These are phyloP conservation scores for Penaeus vannamei DNA, from an alignment of 1,140 invertebrate species.

Conservation along the genomic window DNA sequence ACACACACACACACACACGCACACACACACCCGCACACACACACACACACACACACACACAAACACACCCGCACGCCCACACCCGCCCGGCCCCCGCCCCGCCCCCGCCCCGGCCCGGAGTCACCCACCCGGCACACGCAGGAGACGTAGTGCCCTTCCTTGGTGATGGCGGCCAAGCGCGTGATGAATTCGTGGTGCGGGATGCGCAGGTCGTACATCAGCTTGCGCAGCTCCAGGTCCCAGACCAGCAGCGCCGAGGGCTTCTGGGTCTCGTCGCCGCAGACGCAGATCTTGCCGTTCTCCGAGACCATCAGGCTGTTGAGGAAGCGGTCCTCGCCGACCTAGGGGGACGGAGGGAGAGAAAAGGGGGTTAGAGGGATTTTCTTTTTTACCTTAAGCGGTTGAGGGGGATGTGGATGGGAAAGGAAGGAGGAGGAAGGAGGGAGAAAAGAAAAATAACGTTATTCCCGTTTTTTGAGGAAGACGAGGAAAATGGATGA, in stretches of 20 bases:
- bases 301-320: constrained; percentile 89
- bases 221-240: constrained; percentile 86
- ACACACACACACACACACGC: too few relatives aligned
- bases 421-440: too few relatives aligned
- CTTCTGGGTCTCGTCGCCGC: constrained; percentile 92
- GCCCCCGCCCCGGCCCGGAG: background rate
- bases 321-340: constrained; percentile 88
- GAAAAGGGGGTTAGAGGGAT: too few relatives aligned
- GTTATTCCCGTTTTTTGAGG: too few relatives aligned
- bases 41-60: too few relatives aligned
- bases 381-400: too few relatives aligned
- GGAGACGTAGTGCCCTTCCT: constrained; percentile 82
- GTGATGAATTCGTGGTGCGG: constrained; percentile 92
- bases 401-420: background rate
- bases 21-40: too few relatives aligned
- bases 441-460: too few relatives aligned
- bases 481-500: too few relatives aligned
- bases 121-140: constrained; percentile 76
- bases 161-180: constrained; percentile 85
- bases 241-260: constrained; percentile 90
- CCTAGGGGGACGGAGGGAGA: constrained; percentile 69
- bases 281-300: constrained; percentile 89
- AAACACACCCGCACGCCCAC: too few relatives aligned
- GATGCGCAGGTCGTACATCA: constrained; percentile 88
- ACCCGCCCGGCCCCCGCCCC: too few relatives aligned